Conservation (phyloP, 1,140 invertebrate species). For the Papilio dardanus region DNA sequence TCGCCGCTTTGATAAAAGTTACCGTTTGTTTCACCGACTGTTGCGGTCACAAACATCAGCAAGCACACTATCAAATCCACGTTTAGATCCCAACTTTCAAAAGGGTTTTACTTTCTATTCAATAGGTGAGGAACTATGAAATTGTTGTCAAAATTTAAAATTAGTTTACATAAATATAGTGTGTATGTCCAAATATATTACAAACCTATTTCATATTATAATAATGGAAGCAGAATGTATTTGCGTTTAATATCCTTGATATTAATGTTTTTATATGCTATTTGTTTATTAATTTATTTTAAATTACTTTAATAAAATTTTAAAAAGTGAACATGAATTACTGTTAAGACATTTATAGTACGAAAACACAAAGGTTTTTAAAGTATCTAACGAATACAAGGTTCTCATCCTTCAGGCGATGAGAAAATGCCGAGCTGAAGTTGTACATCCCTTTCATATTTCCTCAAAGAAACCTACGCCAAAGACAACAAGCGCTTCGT, state of each 20-base stretch:
- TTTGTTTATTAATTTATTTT: too few relatives aligned
- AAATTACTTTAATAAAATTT: too few relatives aligned
- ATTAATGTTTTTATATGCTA: too few relatives aligned
- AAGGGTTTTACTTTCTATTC: neutral
- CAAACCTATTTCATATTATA: too few relatives aligned
- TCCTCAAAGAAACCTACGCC: slow-evolving; percentile 5
- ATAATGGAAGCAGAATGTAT: too few relatives aligned
- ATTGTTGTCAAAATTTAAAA: too few relatives aligned
- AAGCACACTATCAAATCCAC: neutral
- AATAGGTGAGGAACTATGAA: too few relatives aligned
- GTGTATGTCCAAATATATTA: too few relatives aligned
- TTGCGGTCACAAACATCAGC: neutral
- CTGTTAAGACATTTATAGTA: neutral
- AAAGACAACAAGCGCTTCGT: slow-evolving; percentile 23
- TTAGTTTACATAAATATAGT: too few relatives aligned
- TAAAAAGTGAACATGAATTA: neutral
- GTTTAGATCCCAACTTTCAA: neutral
- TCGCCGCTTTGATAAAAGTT: slow-evolving; percentile 17
- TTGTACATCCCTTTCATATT: slow-evolving; percentile 18
- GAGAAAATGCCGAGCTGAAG: neutral
- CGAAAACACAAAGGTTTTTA: neutral
- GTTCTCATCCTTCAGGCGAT: slow-evolving; percentile 7
- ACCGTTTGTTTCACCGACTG: neutral
- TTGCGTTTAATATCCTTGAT: too few relatives aligned
- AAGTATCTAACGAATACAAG: slow-evolving; percentile 16